phyloP scores from a whole-genome alignment of 2,113 vertebrate genomes.

The Colinus virginianus region DNA sequence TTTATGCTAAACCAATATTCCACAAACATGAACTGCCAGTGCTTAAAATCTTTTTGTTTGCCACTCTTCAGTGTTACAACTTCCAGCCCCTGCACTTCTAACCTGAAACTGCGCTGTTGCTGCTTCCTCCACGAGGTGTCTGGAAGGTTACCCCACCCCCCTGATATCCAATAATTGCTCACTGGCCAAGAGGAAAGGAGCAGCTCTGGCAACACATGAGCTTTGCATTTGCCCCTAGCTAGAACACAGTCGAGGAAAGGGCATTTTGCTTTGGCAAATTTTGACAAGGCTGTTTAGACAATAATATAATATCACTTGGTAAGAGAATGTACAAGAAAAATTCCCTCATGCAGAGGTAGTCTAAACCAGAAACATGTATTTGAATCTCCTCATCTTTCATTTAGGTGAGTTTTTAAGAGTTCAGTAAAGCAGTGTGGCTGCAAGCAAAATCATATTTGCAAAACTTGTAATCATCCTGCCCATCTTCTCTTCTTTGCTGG shows the following conservation, averaged over 20 bases:
- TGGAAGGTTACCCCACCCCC: background rate
- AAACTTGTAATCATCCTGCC: background rate
- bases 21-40: background rate
- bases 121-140: background rate
- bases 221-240: background rate
- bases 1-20: background rate
- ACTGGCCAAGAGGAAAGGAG: background rate
- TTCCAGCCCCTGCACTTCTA: background rate
- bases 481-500: slow-evolving; percentile 14
- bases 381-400: background rate
- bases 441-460: background rate
- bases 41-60: background rate
- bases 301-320: background rate
- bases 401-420: background rate
- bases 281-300: background rate
- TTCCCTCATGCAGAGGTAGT: background rate
- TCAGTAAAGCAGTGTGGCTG: background rate
- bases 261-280: background rate
- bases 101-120: background rate
- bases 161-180: background rate
- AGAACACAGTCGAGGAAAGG: background rate
- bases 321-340: background rate
- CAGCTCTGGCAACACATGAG: background rate
- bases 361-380: background rate
- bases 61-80: background rate